Evolutionary conservation across 2,888 invertebrate genomes (phyloP).

Genomic region (Drosophila fungiperda): DNA sequence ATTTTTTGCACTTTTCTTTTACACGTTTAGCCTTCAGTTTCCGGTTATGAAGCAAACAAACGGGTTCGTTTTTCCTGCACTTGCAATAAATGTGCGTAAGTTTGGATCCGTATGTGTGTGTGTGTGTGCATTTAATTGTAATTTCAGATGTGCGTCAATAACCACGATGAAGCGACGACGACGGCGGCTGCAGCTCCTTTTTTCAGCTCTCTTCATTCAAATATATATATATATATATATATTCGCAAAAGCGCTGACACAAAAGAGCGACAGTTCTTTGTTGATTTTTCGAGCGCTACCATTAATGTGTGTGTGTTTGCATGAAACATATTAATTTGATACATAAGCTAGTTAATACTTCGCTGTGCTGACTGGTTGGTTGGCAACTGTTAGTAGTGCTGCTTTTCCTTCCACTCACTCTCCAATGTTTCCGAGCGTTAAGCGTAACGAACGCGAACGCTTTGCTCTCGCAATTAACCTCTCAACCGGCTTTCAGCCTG

Average conservation of each 20-base stretch:
- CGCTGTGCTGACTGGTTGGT: conserved; percentile 7
- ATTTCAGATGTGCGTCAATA: conserved; percentile 75
- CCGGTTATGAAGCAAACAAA: conserved; percentile 79
- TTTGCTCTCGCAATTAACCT: conserved; percentile 79
- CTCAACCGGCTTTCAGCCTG: conserved; percentile 77
- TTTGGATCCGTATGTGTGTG: conserved; percentile 22
- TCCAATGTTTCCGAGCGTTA: conserved; percentile 52
- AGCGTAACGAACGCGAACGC: conserved; percentile 72
- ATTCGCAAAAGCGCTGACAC: conserved; percentile 22
- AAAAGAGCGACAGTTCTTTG: conserved; percentile 54
- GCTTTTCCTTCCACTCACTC: conserved; percentile 21
- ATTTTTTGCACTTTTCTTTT: conserved; percentile 63
- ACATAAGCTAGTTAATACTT: conserved; percentile 40
- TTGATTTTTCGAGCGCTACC: conserved; percentile 51
- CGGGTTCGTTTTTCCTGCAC: conserved; percentile 73
- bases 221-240: neutral
- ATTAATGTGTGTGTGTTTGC: conserved; percentile 11
- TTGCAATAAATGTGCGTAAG: conserved; percentile 51
- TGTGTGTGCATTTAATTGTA: conserved; percentile 63
- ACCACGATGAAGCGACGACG: conserved; percentile 33
- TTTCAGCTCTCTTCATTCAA: conserved; percentile 11
- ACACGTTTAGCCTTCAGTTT: conserved; percentile 79
- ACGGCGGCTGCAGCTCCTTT: conserved; percentile 19
- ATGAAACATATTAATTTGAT: conserved; percentile 51
- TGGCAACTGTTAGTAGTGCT: conserved; percentile 45